These are phyloP conservation scores for Siphamia tubifer DNA, from an alignment of 2,113 vertebrate genomes.

Conservation along the genomic window DNA sequence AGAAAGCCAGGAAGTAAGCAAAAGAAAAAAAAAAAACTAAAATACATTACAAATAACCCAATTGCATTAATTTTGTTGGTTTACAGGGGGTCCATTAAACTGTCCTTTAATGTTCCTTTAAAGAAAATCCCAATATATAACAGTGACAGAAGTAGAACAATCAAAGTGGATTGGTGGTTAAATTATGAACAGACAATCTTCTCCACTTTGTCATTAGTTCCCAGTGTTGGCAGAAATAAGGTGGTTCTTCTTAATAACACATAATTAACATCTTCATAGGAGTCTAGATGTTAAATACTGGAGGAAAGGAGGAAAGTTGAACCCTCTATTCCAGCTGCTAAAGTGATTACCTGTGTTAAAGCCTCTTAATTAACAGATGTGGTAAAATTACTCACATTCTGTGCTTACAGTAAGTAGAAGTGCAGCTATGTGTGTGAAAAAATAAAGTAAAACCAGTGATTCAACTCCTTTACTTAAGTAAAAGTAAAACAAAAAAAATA, in stretches of 20 bases:
- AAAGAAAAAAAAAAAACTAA: too few relatives aligned
- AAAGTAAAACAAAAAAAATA: too few relatives aligned
- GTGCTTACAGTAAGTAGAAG: too few relatives aligned
- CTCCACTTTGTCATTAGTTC: background rate
- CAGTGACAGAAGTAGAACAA: background rate
- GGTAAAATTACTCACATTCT: too few relatives aligned
- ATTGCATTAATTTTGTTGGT: background rate
- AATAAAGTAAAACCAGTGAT: too few relatives aligned
- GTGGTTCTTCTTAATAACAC: background rate
- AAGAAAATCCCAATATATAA: background rate
- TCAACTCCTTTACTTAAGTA: too few relatives aligned
- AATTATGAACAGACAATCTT: background rate
- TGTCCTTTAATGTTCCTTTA: conserved; percentile 17
- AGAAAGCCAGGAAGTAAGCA: conserved; percentile 1
- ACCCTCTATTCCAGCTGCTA: too few relatives aligned
- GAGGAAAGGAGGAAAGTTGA: too few relatives aligned
- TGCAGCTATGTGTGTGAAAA: too few relatives aligned
- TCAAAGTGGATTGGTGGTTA: background rate
- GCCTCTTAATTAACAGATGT: too few relatives aligned
- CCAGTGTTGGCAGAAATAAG: background rate
- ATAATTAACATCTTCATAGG: background rate
- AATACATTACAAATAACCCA: background rate
- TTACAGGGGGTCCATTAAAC: background rate
- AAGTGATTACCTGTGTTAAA: background rate
- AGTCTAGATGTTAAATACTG: background rate